Conservation (phyloP, 2,113 vertebrate species). For the human (Homo sapiens) region GRCh38 chr18:26616501-26617000, state of each 20-base stretch:
- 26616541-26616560: neutral
- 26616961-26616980: neutral
- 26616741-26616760: neutral
- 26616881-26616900: neutral
- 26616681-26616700: neutral
- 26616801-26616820: neutral
- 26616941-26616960: neutral
- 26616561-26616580: neutral
- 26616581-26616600: neutral
- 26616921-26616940: neutral
- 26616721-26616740: neutral
- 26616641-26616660: neutral
- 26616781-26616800: neutral
- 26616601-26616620: neutral
- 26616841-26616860: neutral
- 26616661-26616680: neutral
- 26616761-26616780: neutral
- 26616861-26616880: neutral
- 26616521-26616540: no score
- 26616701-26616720: neutral
- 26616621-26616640: neutral
- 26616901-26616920: neutral
- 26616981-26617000: neutral
- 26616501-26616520: no score
- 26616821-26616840: neutral